Evolutionary conservation across 2,888 invertebrate genomes (phyloP).

Genomic region (Camptogramma bilineatum): DNA sequence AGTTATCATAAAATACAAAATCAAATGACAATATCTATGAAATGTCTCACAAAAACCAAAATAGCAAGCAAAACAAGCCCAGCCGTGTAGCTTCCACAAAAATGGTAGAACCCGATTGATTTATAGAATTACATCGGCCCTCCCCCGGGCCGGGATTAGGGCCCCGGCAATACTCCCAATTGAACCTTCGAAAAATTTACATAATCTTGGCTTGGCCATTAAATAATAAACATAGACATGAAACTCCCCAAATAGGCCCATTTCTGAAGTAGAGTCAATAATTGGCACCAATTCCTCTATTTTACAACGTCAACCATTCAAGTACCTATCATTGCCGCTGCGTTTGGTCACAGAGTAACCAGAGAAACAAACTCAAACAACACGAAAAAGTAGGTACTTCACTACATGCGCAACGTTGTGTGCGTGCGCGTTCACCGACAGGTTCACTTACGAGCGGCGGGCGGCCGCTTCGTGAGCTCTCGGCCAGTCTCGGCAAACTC

Average conservation of each 20-base stretch:
- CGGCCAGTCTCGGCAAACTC: too few species aligned
- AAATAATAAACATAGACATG: background rate
- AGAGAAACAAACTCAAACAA: too few species aligned
- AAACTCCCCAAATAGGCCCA: constrained; percentile 13
- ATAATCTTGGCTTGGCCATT: constrained; percentile 53
- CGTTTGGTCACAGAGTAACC: too few species aligned
- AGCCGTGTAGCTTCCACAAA: constrained; percentile 37
- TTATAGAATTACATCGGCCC: constrained; percentile 70
- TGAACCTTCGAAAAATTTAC: constrained; percentile 65
- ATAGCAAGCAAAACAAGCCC: constrained; percentile 19
- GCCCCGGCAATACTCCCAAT: constrained; percentile 60
- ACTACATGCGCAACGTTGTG: too few species aligned
- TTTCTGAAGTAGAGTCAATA: background rate
- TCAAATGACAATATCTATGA: background rate
- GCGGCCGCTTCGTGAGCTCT: too few species aligned
- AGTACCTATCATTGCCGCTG: too few species aligned
- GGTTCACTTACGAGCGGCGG: too few species aligned
- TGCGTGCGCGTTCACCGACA: too few species aligned
- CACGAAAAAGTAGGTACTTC: too few species aligned
- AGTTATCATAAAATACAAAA: too few species aligned
- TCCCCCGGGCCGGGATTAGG: constrained; percentile 58
- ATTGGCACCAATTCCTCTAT: too few species aligned
- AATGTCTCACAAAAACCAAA: constrained; percentile 7
- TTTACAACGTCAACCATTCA: too few species aligned
- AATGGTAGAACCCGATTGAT: constrained; percentile 61